Base-by-base conservation (phyloP, 2,113 vertebrate species). In the Hemichromis elongatus region DNA sequence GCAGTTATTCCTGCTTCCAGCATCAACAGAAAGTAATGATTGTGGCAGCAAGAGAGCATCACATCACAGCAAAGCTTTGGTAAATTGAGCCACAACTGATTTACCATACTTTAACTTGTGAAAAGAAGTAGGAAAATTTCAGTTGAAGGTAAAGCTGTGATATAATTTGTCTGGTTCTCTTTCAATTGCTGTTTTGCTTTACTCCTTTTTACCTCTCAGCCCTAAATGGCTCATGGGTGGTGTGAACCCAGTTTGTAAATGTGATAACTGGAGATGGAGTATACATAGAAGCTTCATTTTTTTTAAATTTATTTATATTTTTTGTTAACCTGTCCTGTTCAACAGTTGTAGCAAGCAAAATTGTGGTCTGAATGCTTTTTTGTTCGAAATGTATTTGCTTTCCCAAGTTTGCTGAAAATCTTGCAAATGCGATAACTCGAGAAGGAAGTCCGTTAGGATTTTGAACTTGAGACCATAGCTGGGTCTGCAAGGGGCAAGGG, bases 281-380 rank as follows among this genome's bases (percentile, higher is more conserved):
- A 19, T 28, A 33, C 0, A 28, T 59, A 59, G 28, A 28, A 61
- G 57, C 16, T 61, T 61, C 57, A 33, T 4, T 19, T 61, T 56
- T 2, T 56, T 0, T 0, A 0, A 5, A 59, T 59, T 5, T 59
- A 26, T 56, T 56, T 33, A 59, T 33, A 6, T 19, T 33, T 19
- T 33, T 33, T 61, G 19, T 61, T 33, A 61, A 61, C 57, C 28
- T 61, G 57, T 33, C 57, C 5, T 61, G 9, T 33, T 16, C 57
- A 7, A 7, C 2, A 7, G 33, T 33, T 33, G 30, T 33, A 33
- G 33, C 33, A 33, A 7, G 33, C 33, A 33, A 7, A 33, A 33
- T 33, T 33, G 7, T 33, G 33, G 6, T 33, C 33, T 7, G 33
- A 33, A 33, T 19, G 28, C 28, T 19, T 61, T 61, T 16, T 33